Percentiles rank a stretch among this genome's conserved stretches.
phyloP scores from a whole-genome alignment of 1,140 invertebrate species.

The Drosophila pseudoananassae region DNA sequence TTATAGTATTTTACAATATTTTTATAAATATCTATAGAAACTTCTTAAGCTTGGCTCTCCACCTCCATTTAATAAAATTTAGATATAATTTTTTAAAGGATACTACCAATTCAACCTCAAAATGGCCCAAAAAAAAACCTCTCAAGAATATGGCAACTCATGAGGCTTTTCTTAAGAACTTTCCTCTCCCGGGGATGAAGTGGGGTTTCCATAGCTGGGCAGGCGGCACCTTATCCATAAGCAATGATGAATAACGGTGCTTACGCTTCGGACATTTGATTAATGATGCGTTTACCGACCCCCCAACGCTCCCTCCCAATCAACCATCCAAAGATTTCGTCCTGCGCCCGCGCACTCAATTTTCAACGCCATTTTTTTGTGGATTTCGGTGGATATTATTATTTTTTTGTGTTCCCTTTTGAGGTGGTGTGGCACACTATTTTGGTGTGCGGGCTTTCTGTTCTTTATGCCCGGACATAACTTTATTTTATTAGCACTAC shows the following conservation, averaged over 20 bases:
- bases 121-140: slow-evolving; percentile 2
- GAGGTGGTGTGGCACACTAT: slow-evolving; percentile 52
- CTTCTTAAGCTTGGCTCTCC: too few species aligned
- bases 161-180: slow-evolving; percentile 33
- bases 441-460: slow-evolving; percentile 37
- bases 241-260: slow-evolving; percentile 83
- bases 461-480: slow-evolving; percentile 76
- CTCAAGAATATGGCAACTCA: slow-evolving; percentile 59
- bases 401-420: not conserved
- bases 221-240: slow-evolving; percentile 59
- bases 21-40: not conserved
- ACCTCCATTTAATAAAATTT: too few species aligned
- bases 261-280: slow-evolving; percentile 83
- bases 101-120: not conserved
- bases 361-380: slow-evolving; percentile 70
- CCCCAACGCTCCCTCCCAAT: not conserved
- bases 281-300: slow-evolving; percentile 83
- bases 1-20: not conserved
- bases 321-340: slow-evolving; percentile 15
- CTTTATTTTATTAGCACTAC: slow-evolving; percentile 82
- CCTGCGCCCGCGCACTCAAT: slow-evolving; percentile 63
- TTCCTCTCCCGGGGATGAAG: slow-evolving; percentile 5
- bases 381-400: slow-evolving; percentile 40
- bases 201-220: not conserved
- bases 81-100: not conserved